phyloP scores from a whole-genome alignment of 2,113 vertebrate species.

The Tinamus guttatus region DNA sequence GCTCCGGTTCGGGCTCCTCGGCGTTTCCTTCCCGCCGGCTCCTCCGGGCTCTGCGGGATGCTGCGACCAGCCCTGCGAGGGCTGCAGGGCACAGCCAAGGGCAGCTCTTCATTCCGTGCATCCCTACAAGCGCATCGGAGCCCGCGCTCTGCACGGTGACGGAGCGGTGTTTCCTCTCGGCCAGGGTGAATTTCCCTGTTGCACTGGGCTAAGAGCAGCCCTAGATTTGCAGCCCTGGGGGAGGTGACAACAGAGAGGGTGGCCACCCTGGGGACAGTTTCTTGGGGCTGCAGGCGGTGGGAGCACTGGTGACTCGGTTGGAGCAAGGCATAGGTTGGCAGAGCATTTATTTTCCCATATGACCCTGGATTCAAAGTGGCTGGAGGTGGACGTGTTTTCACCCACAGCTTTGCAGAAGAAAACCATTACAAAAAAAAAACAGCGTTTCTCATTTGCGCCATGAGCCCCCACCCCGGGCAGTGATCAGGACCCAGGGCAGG shows the following conservation, averaged over 20 bases:
- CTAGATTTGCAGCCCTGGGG: not conserved
- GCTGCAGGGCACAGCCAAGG: too few species aligned
- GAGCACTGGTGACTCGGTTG: not conserved
- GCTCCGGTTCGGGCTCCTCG: not conserved
- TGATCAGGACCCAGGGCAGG: not conserved
- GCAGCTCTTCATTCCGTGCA: too few species aligned
- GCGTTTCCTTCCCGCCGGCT: not conserved
- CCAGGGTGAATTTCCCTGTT: not conserved
- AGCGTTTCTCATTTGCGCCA: not conserved
- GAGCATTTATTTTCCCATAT: not conserved
- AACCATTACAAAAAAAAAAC: not conserved
- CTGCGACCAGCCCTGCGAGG: too few species aligned
- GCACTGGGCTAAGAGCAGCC: not conserved
- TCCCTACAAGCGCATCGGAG: not conserved
- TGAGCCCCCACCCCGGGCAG: too few species aligned
- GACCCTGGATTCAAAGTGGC: not conserved
- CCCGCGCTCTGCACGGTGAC: accelerated
- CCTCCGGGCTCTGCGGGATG: not conserved
- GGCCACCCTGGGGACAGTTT: accelerated
- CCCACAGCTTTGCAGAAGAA: not conserved
- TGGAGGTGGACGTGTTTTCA: not conserved
- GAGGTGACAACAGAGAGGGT: accelerated
- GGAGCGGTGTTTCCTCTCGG: not conserved
- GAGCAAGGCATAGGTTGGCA: not conserved
- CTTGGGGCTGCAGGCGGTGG: not conserved